Conservation (phyloP, 2,888 invertebrate species). For the Platerodrilus igneus region DNA sequence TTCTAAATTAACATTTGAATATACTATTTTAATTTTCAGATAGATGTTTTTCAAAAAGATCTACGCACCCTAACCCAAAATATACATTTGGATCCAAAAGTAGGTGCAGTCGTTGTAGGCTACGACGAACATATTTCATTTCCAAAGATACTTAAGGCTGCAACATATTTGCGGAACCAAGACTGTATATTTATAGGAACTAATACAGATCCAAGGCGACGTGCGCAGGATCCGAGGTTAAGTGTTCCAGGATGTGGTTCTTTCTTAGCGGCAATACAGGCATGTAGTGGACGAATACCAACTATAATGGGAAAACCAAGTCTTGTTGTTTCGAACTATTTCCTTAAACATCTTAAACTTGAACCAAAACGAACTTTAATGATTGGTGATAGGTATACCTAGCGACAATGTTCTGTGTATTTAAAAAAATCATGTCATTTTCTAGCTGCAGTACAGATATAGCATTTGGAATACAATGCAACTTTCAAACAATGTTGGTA, state of each 20-base stretch:
- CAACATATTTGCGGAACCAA: slow-evolving; percentile 70
- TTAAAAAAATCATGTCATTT: neutral
- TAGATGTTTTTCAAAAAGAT: slow-evolving; percentile 58
- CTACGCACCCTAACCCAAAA: slow-evolving; percentile 51
- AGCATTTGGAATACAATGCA: slow-evolving; percentile 74
- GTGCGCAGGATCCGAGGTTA: slow-evolving; percentile 56
- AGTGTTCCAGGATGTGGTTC: slow-evolving; percentile 77
- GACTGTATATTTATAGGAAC: slow-evolving; percentile 78
- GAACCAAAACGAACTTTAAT: slow-evolving; percentile 79
- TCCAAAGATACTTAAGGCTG: slow-evolving; percentile 80
- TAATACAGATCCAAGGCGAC: slow-evolving; percentile 82
- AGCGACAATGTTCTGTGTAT: neutral
- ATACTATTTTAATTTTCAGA: slow-evolving; percentile 49
- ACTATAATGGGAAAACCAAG: slow-evolving; percentile 87
- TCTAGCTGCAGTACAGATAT: slow-evolving; percentile 82
- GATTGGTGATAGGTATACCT: slow-evolving; percentile 81
- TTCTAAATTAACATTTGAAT: too few relatives aligned
- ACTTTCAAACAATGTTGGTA: slow-evolving; percentile 77
- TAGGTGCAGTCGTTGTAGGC: slow-evolving; percentile 85
- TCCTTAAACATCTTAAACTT: slow-evolving; percentile 66
- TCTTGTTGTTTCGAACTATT: slow-evolving; percentile 69
- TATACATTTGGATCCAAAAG: slow-evolving; percentile 70
- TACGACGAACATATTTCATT: slow-evolving; percentile 85
- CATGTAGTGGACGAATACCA: slow-evolving; percentile 75
- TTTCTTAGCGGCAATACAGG: slow-evolving; percentile 79